Evolutionary conservation across 2,797 vertebrate species (phyloP).

Genomic region (Chloroceryle amazona): DNA sequence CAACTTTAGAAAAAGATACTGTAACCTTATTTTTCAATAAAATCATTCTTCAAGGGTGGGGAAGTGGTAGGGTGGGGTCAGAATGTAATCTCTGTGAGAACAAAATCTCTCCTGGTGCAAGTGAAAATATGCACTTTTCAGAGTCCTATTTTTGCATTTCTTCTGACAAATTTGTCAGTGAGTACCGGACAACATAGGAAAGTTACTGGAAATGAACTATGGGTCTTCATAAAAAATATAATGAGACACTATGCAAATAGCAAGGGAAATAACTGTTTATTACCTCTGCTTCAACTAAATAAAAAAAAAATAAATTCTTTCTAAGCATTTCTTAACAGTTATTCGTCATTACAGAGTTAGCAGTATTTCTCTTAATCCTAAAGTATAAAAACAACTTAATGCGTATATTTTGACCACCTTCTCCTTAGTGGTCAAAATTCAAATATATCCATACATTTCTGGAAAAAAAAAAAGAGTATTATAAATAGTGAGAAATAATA

Average conservation of each 20-base stretch:
- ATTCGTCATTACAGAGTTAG: background rate
- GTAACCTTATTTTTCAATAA: background rate
- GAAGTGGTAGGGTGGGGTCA: background rate
- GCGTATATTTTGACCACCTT: background rate
- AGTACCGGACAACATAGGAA: background rate
- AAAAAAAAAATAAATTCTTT: background rate
- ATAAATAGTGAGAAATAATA: background rate
- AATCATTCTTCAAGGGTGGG: background rate
- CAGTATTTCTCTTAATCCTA: background rate
- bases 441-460: background rate
- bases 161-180: background rate
- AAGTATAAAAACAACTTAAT: background rate
- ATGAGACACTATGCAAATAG: background rate
- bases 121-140: background rate
- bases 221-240: background rate
- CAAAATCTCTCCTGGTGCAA: background rate
- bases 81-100: background rate
- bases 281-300: background rate
- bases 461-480: background rate
- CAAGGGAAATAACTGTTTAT: background rate
- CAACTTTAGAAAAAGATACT: background rate
- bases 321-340: background rate
- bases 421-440: background rate
- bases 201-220: background rate
- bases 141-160: background rate